Evolutionary conservation across 2,113 vertebrate species (phyloP), one percentile per base, ranked within the genome.

Genomic region (Mobula birostris): DNA sequence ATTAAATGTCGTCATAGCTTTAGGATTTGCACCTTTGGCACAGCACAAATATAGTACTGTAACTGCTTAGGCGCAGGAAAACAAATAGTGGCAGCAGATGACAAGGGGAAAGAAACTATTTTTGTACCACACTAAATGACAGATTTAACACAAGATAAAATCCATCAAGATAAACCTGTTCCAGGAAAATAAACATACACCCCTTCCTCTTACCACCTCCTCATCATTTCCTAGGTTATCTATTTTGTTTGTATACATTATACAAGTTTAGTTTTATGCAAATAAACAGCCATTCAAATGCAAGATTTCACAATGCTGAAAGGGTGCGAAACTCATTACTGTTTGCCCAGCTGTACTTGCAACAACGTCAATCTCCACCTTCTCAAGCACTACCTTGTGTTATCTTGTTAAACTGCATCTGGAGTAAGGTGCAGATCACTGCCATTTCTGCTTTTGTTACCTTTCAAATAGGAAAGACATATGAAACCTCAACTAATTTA

Each of bases 341-440:
- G 32, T 48, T 74, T 93, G 68, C 32, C 70, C 91, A 93, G 91
- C 91, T 93, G 91, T 93, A 93, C 91, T 40, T 56, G 36, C 32
- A 74, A 48, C 91, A 93, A 27, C 56, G 68, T 93, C 91, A 93
- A 74, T 74, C 70, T 56, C 68, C 68, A 93, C 91, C 36, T 93
- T 93, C 68, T 74, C 91, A 74, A 74, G 61, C 91, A 76, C 91
- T 74, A 93, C 91, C 91, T 93, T 92, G 63, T 92, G 88, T 36
- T 70, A 40, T 70, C 61, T 70, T 93, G 66, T 92, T 92, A 70
- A 92, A 15, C 91, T 74, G 68, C 70, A 93, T 93, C 68, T 48
- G 36, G 68, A 48, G 68, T 48, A 40, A 76, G 17, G 91, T 29
- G 68, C 70, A 93, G 91, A 74, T 93, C 66, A 74, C 91, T 93